Base-by-base conservation (phyloP, 1,140 invertebrate genomes). In the Homalodisca vitripennis region DNA sequence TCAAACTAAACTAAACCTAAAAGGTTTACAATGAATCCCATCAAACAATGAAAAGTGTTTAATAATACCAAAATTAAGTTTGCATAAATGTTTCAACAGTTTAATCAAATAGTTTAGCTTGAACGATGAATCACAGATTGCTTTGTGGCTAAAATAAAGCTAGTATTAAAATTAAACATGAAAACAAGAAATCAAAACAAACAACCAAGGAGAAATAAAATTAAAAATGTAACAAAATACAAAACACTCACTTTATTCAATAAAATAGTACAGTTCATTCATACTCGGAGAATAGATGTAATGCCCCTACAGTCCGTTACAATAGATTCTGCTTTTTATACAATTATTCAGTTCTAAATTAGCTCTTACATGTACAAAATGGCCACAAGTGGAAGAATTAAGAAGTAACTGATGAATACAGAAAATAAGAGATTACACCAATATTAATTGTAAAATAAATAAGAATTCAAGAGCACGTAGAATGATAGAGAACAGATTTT, bases 211-310 rank as follows among this genome's bases (percentile, higher is more conserved):
- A 22, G 14, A 29, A 60, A 60, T 27, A 22, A 26, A 60, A 60
- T 53, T 51, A 27, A 60, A 60, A 60, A 27, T 22, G 14, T 60
- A 60, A 60, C 55, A 60, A 60, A 60, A 60, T 60, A 60, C 55
- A 60, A 51, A 60, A 60, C 22, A 60, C 55, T 27, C 55, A 60
- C 29, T 60, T 60, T 60, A 60, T 60, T 60, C 27, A 30, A 24
- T 60, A 60, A 60, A 60, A 24, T 22, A 24, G 14, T 60, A 60
- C 55, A 60, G 2, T 60, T 26, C 55, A 60, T 60, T 60, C 55
- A 60, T 30, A 27, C 55, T 27, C 14, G 48, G 48, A 22, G 17
- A 51, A 14, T 22, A 20, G 17, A n/a, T n/a, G 48, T n/a, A n/a
- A n/a, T n/a, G 22, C 22, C 48, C 48, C 48, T 51, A 51, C 3